Conservation (phyloP, 2,888 invertebrate species). For the Rhagonycha fulva region DNA sequence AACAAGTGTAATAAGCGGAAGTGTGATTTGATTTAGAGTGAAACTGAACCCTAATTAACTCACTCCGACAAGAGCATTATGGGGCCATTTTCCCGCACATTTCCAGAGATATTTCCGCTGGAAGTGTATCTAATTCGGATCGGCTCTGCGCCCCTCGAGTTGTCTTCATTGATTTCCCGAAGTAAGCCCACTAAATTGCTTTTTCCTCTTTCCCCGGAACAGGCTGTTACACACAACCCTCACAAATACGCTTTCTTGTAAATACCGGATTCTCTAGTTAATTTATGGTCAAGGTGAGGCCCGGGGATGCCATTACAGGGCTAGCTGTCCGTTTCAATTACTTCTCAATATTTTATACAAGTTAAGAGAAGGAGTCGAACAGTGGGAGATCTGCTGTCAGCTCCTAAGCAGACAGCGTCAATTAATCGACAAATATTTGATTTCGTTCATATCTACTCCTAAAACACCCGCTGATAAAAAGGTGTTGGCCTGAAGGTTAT, state of each 20-base stretch:
- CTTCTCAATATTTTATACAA: slow-evolving; percentile 36
- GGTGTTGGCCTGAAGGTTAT: slow-evolving; percentile 17
- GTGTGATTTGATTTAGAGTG: slow-evolving; percentile 49
- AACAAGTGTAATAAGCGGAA: slow-evolving; percentile 32
- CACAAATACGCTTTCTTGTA: slow-evolving; percentile 36
- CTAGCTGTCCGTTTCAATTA: slow-evolving; percentile 37
- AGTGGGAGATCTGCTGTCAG: slow-evolving; percentile 37
- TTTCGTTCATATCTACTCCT: slow-evolving; percentile 24
- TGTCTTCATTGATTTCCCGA: slow-evolving; percentile 54
- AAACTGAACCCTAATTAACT: slow-evolving; percentile 49
- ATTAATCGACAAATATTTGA: slow-evolving; percentile 37
- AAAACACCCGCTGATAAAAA: slow-evolving; percentile 32
- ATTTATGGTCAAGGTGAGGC: slow-evolving; percentile 45
- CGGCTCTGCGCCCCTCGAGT: slow-evolving; percentile 39
- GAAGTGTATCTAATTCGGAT: slow-evolving; percentile 51
- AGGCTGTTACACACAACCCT: slow-evolving; percentile 32
- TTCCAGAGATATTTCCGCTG: slow-evolving; percentile 42
- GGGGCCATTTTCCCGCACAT: slow-evolving; percentile 47
- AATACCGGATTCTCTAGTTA: slow-evolving; percentile 42
- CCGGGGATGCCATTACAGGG: slow-evolving; percentile 32
- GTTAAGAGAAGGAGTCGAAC: slow-evolving; percentile 26
- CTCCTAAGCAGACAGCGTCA: slow-evolving; percentile 33
- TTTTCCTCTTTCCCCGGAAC: slow-evolving; percentile 42
- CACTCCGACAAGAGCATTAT: slow-evolving; percentile 45
- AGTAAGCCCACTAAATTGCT: slow-evolving; percentile 53